Conservation (phyloP, 2,888 invertebrate genomes). For the Chloroclysta siterata region DNA sequence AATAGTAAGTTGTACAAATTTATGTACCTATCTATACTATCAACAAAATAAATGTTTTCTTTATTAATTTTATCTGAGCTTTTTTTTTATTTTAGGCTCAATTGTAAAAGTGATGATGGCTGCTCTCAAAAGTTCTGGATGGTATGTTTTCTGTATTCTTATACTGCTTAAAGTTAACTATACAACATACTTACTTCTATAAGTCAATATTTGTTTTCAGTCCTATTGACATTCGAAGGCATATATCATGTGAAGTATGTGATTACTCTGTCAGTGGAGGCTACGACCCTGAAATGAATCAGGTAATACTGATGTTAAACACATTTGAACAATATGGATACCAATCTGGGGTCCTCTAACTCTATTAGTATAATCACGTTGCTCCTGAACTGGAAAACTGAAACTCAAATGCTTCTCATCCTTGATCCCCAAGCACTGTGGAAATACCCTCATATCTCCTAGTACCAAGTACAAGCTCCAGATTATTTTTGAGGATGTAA, state of each 20-base stretch:
- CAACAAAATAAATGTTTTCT: background rate
- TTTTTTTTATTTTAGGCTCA: slow-evolving; percentile 82
- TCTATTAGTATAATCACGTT: too few relatives aligned
- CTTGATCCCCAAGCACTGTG: too few relatives aligned
- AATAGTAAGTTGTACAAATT: slow-evolving; percentile 82
- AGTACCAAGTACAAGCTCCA: too few relatives aligned
- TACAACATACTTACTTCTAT: background rate
- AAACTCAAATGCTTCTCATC: too few relatives aligned
- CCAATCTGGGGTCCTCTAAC: too few relatives aligned
- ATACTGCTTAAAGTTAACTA: background rate
- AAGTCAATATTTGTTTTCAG: slow-evolving; percentile 76
- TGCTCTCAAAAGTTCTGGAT: slow-evolving; percentile 92
- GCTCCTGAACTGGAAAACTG: too few relatives aligned
- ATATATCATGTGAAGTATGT: slow-evolving; percentile 97
- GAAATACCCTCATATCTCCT: too few relatives aligned
- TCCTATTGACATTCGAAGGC: slow-evolving; percentile 92
- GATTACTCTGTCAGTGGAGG: slow-evolving; percentile 94
- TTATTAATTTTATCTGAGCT: background rate
- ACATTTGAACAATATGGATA: background rate
- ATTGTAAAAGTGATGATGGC: slow-evolving; percentile 93
- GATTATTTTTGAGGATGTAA: too few relatives aligned
- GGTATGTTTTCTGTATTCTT: slow-evolving; percentile 79
- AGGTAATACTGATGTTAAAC: slow-evolving; percentile 63
- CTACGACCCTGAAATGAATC: slow-evolving; percentile 93
- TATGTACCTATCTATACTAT: background rate